Base-by-base conservation (phyloP, 2,113 vertebrate genomes). In the Zootoca vivipara region DNA sequence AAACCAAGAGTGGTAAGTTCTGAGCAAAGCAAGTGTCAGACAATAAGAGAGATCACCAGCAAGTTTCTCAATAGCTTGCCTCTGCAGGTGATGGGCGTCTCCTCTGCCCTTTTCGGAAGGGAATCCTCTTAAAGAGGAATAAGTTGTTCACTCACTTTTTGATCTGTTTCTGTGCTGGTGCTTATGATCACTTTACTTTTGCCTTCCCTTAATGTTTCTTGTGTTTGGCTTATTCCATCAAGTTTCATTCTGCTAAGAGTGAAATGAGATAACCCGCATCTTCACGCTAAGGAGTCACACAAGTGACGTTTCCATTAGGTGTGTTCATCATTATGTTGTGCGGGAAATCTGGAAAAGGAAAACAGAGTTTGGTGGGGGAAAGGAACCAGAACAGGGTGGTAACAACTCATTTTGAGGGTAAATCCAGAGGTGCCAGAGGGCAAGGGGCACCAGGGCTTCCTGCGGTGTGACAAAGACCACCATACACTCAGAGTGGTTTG, bases 1-100 rank as follows among this genome's bases (percentile, higher is more conserved):
- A 99, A 97, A 87, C 97, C 97, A 12, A 94, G 96, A 96, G 99
- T 99, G 92, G 99, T 99, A 93, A 99, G 99, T 98, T 70, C 79
- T 77, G 26, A 24, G 56, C 4, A 18, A 87, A 69, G 64, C 9
- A 33, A 28, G 73, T 90, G 84, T 88, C 73, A 9, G 3, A 78
- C n/a, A 46, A 24, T 52, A n/a, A 78, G 56, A 40, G 28, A 64
- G 35, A 12, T 52, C 15, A 24, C 16, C 30, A 22, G 40, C 9
- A 52, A 26, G 4, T 30, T 79, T 75, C 64, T 87, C 24, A 80
- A 38, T 33, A 13, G 9, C 8, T 56, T 58, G 62, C 33, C 52
- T 87, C 30, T 26, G 33, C 52, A 62, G 12, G 30, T n/a, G 52
- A 7, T 72, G n/a, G 38, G 42, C 30, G n/a, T 85, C 18, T 70